Percentiles rank a stretch among this genome's conserved stretches.
phyloP scores from a whole-genome alignment of 2,113 vertebrate genomes.

The Monarcha castaneiventris region DNA sequence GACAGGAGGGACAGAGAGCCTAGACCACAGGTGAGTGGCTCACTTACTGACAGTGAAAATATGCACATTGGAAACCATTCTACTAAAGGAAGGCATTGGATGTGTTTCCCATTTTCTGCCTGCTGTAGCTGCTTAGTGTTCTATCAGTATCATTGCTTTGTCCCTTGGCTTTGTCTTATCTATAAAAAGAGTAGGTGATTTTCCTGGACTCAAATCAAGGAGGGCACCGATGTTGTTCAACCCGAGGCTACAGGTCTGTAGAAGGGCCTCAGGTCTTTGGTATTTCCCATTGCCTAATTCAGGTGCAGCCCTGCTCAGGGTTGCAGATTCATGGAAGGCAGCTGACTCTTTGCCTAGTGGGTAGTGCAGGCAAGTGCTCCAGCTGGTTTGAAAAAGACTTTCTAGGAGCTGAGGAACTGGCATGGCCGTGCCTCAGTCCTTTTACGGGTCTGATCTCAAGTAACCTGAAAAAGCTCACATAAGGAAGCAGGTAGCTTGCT shows the following conservation, averaged over 20 bases:
- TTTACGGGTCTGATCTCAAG: background rate
- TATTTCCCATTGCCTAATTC: background rate
- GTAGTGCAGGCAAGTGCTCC: accelerated
- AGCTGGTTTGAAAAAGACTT: background rate
- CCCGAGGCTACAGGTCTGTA: background rate
- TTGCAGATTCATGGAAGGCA: background rate
- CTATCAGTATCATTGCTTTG: background rate
- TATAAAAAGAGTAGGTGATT: background rate
- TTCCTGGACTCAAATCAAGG: background rate
- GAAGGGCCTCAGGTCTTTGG: background rate
- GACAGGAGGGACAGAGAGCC: background rate
- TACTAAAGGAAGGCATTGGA: background rate
- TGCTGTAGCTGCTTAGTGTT: background rate
- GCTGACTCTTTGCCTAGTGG: background rate
- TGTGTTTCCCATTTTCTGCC: background rate
- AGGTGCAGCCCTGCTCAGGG: background rate
- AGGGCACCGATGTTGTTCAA: background rate
- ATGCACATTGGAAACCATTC: background rate
- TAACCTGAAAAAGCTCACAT: background rate
- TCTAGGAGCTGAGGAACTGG: background rate
- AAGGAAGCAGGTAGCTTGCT: background rate
- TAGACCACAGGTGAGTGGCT: background rate
- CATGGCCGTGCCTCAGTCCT: background rate
- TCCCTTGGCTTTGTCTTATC: background rate
- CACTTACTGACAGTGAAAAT: background rate